These are phyloP conservation scores for Muscicapa comitata DNA, from an alignment of 2,797 vertebrate genomes.

Conservation along the genomic window DNA sequence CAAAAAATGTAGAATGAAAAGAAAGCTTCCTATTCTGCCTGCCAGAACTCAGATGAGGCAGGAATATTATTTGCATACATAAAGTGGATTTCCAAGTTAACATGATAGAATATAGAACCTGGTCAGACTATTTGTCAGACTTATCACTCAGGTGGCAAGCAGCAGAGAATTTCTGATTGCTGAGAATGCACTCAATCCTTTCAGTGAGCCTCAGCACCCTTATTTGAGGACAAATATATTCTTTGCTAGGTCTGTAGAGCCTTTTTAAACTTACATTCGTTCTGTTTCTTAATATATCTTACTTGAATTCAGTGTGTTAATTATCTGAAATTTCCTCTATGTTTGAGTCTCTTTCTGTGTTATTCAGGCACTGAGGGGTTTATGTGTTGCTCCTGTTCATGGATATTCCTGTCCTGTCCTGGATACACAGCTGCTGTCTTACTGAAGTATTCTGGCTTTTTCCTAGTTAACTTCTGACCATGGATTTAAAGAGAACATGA, in stretches of 20 bases:
- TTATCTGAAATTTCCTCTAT: neutral
- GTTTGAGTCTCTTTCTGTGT: neutral
- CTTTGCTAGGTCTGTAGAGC: neutral
- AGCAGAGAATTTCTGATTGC: neutral
- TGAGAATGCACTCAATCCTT: neutral
- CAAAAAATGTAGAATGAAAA: neutral
- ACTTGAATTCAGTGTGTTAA: neutral
- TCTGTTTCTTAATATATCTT: neutral
- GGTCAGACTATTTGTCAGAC: neutral
- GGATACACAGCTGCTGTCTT: neutral
- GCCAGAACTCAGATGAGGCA: neutral
- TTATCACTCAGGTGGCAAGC: neutral
- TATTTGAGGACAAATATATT: neutral
- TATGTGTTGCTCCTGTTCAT: neutral
- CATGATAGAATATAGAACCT: neutral
- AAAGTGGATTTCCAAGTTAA: constrained; percentile 3
- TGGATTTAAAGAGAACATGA: constrained; percentile 93
- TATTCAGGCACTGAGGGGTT: neutral
- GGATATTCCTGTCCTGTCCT: neutral
- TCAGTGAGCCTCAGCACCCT: neutral
- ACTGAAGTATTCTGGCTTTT: neutral
- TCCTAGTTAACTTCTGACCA: constrained; percentile 80
- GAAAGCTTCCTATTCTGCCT: neutral
- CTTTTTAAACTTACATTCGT: neutral
- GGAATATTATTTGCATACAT: neutral